Conservation (phyloP, 1,140 invertebrate genomes). For the Nephila pilipes region DNA sequence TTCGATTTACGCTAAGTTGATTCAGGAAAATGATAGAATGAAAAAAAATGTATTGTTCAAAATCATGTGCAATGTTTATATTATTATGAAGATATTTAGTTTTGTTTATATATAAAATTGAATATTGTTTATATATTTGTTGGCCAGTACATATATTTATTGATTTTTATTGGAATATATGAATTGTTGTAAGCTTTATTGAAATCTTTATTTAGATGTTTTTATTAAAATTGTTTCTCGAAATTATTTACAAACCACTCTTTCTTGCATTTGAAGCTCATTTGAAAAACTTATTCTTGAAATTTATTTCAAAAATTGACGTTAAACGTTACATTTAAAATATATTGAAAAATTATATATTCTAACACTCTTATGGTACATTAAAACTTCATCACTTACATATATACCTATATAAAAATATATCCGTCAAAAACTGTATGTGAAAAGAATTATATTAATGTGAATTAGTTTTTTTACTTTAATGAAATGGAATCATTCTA, state of each 20-base stretch:
- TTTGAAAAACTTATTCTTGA: neutral
- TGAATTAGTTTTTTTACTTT: no score
- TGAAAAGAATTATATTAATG: no score
- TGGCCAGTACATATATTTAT: constrained; percentile 15
- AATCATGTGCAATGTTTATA: constrained; percentile 12
- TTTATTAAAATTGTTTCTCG: constrained; percentile 21
- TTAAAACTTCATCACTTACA: no score
- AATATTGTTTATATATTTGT: constrained; percentile 9
- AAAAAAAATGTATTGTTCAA: neutral
- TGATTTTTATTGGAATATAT: constrained; percentile 15
- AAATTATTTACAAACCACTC: neutral
- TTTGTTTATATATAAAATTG: constrained; percentile 1
- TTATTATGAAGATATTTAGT: neutral
- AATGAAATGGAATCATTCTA: no score
- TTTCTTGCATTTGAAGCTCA: neutral
- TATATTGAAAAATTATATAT: no score
- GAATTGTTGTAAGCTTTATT: neutral
- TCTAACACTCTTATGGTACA: no score
- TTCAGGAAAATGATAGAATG: neutral
- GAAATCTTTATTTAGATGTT: neutral
- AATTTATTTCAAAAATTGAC: no score
- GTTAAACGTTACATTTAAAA: no score
- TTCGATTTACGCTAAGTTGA: neutral
- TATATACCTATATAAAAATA: no score
- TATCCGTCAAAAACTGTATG: no score